Conservation (phyloP, 2,797 vertebrate species). For the Taenioides sp. region DNA sequence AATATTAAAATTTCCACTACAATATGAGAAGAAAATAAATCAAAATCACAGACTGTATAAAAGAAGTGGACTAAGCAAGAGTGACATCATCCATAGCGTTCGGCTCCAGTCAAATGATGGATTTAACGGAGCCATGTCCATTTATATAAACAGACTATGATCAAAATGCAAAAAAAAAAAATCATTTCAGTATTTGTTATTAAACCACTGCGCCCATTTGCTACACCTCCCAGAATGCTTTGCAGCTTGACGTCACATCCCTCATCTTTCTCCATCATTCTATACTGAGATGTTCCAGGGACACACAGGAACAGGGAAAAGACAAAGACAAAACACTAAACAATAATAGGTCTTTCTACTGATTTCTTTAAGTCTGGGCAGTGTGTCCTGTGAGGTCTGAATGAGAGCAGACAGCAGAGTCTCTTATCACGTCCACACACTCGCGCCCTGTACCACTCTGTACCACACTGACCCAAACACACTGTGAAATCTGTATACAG, state of each 20-base stretch:
- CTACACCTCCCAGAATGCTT: not conserved
- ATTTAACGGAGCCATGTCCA: too few relatives aligned
- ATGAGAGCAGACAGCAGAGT: slow-evolving; percentile 41
- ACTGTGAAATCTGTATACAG: not conserved
- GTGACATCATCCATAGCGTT: too few relatives aligned
- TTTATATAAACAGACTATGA: too few relatives aligned
- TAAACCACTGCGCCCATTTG: too few relatives aligned
- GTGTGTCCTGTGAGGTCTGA: slow-evolving; percentile 22
- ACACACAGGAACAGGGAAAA: not conserved
- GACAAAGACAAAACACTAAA: not conserved
- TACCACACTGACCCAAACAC: slow-evolving; percentile 59
- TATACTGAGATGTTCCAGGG: not conserved
- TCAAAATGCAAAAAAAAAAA: too few relatives aligned
- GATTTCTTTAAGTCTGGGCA: not conserved
- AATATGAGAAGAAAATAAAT: too few relatives aligned
- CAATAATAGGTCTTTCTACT: not conserved
- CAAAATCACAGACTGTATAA: too few relatives aligned
- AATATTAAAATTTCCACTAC: too few relatives aligned
- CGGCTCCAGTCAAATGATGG: too few relatives aligned
- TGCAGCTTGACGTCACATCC: not conserved
- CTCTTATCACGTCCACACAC: slow-evolving; percentile 47
- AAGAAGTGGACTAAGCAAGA: too few relatives aligned
- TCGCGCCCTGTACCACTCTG: slow-evolving; percentile 12
- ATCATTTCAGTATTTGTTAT: too few relatives aligned
- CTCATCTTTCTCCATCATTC: not conserved